phyloP scores from a whole-genome alignment of 2,113 vertebrate species.

The Hemichromis elongatus region DNA sequence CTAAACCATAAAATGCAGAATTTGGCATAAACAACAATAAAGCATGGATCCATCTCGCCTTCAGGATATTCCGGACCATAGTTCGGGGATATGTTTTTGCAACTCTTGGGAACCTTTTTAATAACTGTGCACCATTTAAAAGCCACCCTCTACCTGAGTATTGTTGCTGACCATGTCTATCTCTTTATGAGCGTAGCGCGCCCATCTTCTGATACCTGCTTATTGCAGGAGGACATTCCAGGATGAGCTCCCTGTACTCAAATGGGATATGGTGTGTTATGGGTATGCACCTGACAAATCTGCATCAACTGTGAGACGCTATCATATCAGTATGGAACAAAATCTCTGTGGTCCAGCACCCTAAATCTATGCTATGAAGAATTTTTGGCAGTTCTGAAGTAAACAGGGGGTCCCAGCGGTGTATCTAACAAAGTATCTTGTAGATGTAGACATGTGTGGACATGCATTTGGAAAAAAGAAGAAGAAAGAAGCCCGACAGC shows the following conservation, averaged over 20 bases:
- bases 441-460: not conserved
- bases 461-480: not conserved
- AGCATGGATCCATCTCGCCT: not conserved
- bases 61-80: not conserved
- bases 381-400: not conserved
- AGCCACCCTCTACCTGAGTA: not conserved
- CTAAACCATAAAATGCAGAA: too few species aligned
- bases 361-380: not conserved
- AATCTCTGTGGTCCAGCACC: not conserved
- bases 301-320: not conserved
- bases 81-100: not conserved
- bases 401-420: not conserved
- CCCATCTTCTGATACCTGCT: not conserved
- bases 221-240: not conserved
- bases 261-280: not conserved
- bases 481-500: not conserved
- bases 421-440: not conserved
- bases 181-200: not conserved
- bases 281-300: not conserved
- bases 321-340: not conserved
- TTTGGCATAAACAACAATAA: not conserved
- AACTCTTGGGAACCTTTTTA: not conserved
- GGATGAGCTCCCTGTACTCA: not conserved
- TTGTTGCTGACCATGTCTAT: not conserved
- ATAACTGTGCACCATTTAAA: not conserved